Base-by-base conservation (phyloP, 2,797 vertebrate genomes). In the Molothrus ater region DNA sequence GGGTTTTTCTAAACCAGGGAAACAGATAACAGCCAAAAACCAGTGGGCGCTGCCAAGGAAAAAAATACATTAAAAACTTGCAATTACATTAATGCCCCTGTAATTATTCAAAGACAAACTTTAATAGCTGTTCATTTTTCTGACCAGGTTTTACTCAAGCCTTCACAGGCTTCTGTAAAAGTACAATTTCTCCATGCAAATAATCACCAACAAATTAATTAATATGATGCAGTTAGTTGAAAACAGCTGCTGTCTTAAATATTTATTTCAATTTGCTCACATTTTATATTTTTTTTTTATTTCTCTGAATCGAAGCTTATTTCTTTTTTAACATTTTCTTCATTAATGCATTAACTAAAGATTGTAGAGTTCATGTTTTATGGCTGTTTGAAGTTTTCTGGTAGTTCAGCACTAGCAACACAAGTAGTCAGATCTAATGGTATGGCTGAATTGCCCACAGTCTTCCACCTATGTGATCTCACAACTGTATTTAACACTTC, bases 11-110 rank as follows among this genome's bases (percentile, higher is more conserved):
- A 99, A 98, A 87, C 99, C 99, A 74, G 99, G 99, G 96, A 99
- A 99, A 97, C 99, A 99, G 97, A 99, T 99, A 93, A 99, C 98
- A 47, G 99, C 99, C 97, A 99, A 97, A 98, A 99, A 99, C 99
- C 99, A 99, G 97, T 99, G 99, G 91, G 99, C 99, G 64, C 99
- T 99, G 97, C 70, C 97, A 98, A 88, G 59, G 36, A 64, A 43
- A 74, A 75, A 75, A 63, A 11, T 3, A 38, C 16, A 42, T 94
- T 84, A 93, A 92, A 70, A 97, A 57, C 47, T 14, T 51, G 28
- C 64, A 42, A 89, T 79, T 78, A 80, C 43, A 82, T 69, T 61
- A 61, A 34, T 47, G 59, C 4, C 7, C 16, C 24, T 18, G 7
- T 1, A 65, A 36, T 45, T 88, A 86, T 65, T 42, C 6, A 8